A percentile compares a stretch with the other conserved stretches of the same genome.
These are phyloP conservation scores for Phaetusa simplex DNA, from an alignment of 2,113 vertebrate genomes.

Conservation along the genomic window DNA sequence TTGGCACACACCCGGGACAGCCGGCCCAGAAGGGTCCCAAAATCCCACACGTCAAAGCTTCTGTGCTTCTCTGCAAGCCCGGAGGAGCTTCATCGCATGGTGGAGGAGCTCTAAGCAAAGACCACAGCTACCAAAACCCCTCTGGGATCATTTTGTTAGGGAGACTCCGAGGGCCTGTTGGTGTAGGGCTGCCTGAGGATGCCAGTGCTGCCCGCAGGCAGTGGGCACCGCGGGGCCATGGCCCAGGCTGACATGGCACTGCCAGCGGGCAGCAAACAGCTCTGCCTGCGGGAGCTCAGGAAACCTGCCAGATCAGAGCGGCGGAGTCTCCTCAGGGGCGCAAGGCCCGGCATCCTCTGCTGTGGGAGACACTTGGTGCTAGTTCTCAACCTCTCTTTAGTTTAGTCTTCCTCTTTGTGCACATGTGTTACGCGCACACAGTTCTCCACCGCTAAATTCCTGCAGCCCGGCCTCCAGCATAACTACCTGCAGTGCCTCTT, in stretches of 20 bases:
- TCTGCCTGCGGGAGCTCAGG: neutral
- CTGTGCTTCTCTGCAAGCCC: neutral
- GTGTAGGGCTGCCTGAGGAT: neutral
- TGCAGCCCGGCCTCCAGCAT: neutral
- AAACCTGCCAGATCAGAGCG: neutral
- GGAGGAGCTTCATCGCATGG: neutral
- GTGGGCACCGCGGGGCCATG: rapidly evolving
- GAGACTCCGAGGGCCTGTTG: neutral
- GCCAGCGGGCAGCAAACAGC: neutral
- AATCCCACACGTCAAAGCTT: neutral
- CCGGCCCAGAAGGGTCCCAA: neutral
- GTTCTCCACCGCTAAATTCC: neutral
- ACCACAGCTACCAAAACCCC: neutral
- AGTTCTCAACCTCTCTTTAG: neutral
- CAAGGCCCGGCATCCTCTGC: neutral
- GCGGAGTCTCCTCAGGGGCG: neutral
- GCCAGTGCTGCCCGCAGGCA: neutral
- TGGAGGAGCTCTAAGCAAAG: neutral
- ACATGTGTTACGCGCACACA: rapidly evolving
- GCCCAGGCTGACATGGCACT: neutral
- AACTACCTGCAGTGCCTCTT: neutral
- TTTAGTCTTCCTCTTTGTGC: neutral
- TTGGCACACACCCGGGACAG: neutral
- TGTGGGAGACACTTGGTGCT: neutral
- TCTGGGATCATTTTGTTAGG: neutral